Evolutionary conservation across 1,140 invertebrate species (phyloP).

Genomic region (Neomicropteryx cornuta): DNA sequence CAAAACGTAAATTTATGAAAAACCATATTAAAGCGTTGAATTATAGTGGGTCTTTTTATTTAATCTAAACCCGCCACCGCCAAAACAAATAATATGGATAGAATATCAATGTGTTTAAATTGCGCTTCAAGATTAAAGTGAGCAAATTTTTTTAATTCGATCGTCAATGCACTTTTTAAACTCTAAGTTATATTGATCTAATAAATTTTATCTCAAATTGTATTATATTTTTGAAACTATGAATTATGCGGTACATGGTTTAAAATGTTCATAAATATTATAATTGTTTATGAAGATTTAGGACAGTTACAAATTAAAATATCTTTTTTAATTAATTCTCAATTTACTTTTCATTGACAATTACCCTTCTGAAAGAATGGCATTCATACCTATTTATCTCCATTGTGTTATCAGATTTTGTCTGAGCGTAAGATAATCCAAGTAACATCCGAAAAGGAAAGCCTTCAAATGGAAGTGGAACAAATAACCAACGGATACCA

Average conservation of each 20-base stretch:
- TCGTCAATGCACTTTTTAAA: too few species aligned
- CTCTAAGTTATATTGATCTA: too few species aligned
- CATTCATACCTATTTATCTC: neutral
- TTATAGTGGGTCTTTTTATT: too few species aligned
- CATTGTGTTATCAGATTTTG: conserved; percentile 17
- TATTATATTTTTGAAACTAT: neutral
- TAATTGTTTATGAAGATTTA: neutral
- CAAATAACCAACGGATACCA: conserved; percentile 24
- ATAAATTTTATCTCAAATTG: too few species aligned
- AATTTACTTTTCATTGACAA: neutral
- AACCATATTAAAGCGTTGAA: too few species aligned
- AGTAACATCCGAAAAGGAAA: conserved; percentile 22
- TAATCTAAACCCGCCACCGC: too few species aligned
- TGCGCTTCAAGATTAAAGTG: too few species aligned
- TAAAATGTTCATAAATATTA: neutral
- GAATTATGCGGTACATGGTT: neutral
- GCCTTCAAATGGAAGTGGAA: conserved; percentile 25
- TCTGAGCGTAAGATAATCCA: conserved; percentile 28
- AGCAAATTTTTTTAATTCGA: too few species aligned
- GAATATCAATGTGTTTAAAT: too few species aligned
- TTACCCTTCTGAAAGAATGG: neutral
- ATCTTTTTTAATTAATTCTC: neutral
- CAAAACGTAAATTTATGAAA: too few species aligned
- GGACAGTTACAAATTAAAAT: neutral
- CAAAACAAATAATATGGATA: too few species aligned